Percentiles rank a stretch among this genome's conserved stretches.
phyloP scores from a whole-genome alignment of 2,113 vertebrate genomes.

The Atractosteus spatula region DNA sequence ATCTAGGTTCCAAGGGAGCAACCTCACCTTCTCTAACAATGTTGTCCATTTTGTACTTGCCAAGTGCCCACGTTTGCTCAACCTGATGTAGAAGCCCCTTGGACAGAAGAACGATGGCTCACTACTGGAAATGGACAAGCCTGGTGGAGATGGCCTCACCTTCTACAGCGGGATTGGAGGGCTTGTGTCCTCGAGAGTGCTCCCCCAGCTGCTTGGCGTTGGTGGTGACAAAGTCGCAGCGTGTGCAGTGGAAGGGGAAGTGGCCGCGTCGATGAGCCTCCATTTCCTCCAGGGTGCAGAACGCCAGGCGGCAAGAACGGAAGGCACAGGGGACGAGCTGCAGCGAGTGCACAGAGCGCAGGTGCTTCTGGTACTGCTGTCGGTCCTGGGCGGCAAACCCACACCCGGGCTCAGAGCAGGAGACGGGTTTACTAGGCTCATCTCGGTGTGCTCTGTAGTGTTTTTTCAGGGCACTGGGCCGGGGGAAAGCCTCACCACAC shows the following conservation, averaged over 20 bases:
- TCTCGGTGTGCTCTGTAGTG: slow-evolving; percentile 68
- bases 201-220: slow-evolving; percentile 67
- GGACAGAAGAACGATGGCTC: too few relatives aligned
- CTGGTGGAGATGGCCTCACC: slow-evolving; percentile 19
- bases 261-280: slow-evolving; percentile 67
- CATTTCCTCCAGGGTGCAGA: slow-evolving; percentile 66
- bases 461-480: slow-evolving; percentile 63
- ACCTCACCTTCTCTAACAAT: too few relatives aligned
- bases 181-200: slow-evolving; percentile 58
- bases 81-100: too few relatives aligned
- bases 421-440: slow-evolving; percentile 18
- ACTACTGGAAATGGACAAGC: neutral
- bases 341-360: slow-evolving; percentile 50
- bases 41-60: too few relatives aligned
- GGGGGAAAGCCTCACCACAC: slow-evolving; percentile 54
- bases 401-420: slow-evolving; percentile 64
- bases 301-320: slow-evolving; percentile 63
- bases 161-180: neutral
- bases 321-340: slow-evolving; percentile 60
- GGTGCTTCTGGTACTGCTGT: slow-evolving; percentile 61
- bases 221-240: slow-evolving; percentile 66
- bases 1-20: too few relatives aligned
- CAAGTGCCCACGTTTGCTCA: too few relatives aligned
- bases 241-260: slow-evolving; percentile 74
- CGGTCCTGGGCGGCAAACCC: slow-evolving; percentile 54